phyloP scores from a whole-genome alignment of 2,888 invertebrate genomes.

The Macrophya alboannulata region DNA sequence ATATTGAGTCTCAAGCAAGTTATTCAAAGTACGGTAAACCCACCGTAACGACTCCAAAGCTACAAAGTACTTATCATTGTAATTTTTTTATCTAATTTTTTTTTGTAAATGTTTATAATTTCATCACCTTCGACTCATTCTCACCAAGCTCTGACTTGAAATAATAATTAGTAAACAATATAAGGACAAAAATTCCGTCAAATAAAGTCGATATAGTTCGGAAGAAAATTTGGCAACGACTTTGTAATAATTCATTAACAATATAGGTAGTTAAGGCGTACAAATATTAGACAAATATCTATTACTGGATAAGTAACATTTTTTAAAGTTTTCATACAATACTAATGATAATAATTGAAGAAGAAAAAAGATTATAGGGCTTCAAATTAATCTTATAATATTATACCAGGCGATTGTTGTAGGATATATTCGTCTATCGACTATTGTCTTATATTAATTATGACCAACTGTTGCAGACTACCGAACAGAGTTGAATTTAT shows the following conservation, averaged over 20 bases:
- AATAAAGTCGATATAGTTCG: not conserved
- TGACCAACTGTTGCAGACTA: not conserved
- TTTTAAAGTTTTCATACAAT: conserved; percentile 26
- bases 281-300: conserved; percentile 36
- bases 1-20: conserved; percentile 14
- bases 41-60: not conserved
- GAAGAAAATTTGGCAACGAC: not conserved
- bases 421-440: not conserved
- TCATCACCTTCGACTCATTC: conserved; percentile 2
- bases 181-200: conserved; percentile 10
- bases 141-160: not conserved
- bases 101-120: conserved; percentile 10
- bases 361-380: not conserved
- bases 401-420: not conserved
- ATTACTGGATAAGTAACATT: conserved; percentile 18
- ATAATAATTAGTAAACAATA: not conserved
- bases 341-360: conserved; percentile 3
- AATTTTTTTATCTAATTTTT: conserved; percentile 20
- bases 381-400: conserved; percentile 21
- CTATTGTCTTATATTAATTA: not conserved
- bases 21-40: not conserved
- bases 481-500: conserved; percentile 42
- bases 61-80: conserved; percentile 31
- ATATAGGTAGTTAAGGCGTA: conserved; percentile 8
- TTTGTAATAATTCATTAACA: conserved; percentile 24